Conservation (phyloP, 2,113 vertebrate species). For the Amblyopsis rosae region DNA sequence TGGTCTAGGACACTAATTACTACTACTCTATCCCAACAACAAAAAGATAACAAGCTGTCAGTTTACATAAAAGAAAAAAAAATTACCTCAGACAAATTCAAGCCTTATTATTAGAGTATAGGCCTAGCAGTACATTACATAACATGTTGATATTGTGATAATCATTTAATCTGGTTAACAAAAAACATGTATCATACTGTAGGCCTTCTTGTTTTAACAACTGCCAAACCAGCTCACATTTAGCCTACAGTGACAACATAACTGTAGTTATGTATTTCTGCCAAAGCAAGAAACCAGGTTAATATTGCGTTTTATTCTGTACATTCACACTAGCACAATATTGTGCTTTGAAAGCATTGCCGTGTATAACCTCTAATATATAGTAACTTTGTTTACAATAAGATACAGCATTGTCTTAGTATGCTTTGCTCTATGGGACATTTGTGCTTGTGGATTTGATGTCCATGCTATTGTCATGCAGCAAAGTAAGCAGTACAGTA, state of each 20-base stretch:
- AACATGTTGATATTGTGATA: no score
- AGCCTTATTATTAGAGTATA: background rate
- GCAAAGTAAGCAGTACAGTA: background rate
- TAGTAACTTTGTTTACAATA: background rate
- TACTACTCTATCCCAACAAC: constrained; percentile 21
- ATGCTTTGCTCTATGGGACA: background rate
- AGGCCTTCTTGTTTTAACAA: constrained; percentile 26
- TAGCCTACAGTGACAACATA: background rate
- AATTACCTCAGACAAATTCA: background rate
- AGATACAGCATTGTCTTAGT: background rate
- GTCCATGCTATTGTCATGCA: background rate
- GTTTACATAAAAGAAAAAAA: constrained; percentile 17
- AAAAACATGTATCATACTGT: constrained; percentile 13
- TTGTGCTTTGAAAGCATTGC: no score
- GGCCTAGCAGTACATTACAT: background rate
- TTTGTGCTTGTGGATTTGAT: background rate
- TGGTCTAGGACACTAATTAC: constrained; percentile 49
- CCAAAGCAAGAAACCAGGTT: background rate
- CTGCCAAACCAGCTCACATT: constrained; percentile 33
- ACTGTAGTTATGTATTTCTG: background rate
- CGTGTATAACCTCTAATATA: no score
- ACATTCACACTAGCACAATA: no score
- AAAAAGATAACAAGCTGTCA: background rate
- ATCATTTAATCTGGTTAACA: no score
- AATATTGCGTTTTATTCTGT: background rate